Evolutionary conservation across 2,113 vertebrate species (phyloP).

Genomic region (Seriola quinqueradiata): DNA sequence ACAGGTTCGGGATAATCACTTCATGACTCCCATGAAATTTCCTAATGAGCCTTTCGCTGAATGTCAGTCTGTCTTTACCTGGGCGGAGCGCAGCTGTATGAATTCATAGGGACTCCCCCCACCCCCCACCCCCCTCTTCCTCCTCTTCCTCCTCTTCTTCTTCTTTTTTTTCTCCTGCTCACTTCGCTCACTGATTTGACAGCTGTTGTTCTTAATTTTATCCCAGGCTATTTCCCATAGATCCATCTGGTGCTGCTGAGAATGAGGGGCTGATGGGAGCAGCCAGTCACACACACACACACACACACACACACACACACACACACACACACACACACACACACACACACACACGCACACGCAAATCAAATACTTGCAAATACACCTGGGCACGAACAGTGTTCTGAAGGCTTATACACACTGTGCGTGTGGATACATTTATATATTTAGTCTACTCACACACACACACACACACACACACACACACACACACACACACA

Average conservation of each 20-base stretch:
- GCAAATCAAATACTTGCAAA: slow-evolving; percentile 19
- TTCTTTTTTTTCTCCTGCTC: not conserved
- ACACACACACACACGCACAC: not conserved
- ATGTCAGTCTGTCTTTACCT: slow-evolving; percentile 67
- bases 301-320: not conserved
- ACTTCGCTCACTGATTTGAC: slow-evolving; percentile 52
- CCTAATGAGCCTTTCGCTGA: slow-evolving; percentile 67
- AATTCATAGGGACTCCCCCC: not conserved
- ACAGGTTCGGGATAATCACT: slow-evolving; percentile 76
- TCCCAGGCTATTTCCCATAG: slow-evolving; percentile 61
- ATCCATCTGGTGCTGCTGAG: slow-evolving; percentile 67
- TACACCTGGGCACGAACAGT: slow-evolving; percentile 15
- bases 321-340: not conserved
- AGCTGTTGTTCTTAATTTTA: slow-evolving; percentile 75
- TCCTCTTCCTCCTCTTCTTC: too few species aligned
- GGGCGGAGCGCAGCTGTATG: slow-evolving; percentile 23
- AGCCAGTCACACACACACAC: not conserved
- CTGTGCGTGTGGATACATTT: not conserved
- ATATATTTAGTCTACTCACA: not conserved
- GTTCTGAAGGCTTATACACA: not conserved
- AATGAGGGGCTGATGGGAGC: slow-evolving; percentile 47
- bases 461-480: not conserved
- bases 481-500: not conserved
- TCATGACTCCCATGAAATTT: slow-evolving; percentile 62
- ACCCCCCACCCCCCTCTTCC: not conserved